Base-by-base conservation (phyloP, 2,113 vertebrate genomes). In the Ptilonorhynchus violaceus region DNA sequence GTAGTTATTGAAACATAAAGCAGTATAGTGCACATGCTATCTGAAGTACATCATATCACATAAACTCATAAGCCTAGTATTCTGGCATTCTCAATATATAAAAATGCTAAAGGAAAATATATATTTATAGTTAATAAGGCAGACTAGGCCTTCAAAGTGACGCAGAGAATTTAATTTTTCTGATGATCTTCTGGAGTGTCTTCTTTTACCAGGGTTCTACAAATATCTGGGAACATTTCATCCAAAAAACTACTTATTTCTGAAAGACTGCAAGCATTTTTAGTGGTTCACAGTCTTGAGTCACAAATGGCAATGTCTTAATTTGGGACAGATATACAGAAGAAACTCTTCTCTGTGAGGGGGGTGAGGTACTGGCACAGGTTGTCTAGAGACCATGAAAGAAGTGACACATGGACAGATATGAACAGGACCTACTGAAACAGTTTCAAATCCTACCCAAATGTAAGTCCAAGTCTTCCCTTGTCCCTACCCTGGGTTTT, bases 161-260 rank as follows among this genome's bases (percentile, higher is more conserved):
- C 47, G 39, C 21, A 74, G 16, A 55, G 7, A 35, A 22, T 67
- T 81, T 73, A 1, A 20, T 80, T 88, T 82, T 56, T 68, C 37
- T 80, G 16, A 11, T 58, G 13, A 8, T 59, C 2, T 0, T 24
- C 39, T 59, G 8, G 2, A 2, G 1, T 22, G 20, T 69, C 15
- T 10, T 58, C 39, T 79, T 85, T 80, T 59, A 39, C 25, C 14
- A 56, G 11, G 15, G 18, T 76, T 53, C 15, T 49, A 55, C 5
- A 79, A 27, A 37, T 28, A 39, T 39, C 20, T 53, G 31, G 12
- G 18, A 92, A 79, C 7, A 28, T 28, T 78, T 75, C 37, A 52
- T 37, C 8, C 28, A 49, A 81, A 6, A 2, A 66, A 18, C 15
- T 23, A 28, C 5, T 11, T 66, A 9, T 83, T 88, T 11, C n/a